Evolutionary conservation across 2,888 invertebrate species (phyloP), one percentile per base, ranked within the genome.

Genomic region (Theretra japonica): DNA sequence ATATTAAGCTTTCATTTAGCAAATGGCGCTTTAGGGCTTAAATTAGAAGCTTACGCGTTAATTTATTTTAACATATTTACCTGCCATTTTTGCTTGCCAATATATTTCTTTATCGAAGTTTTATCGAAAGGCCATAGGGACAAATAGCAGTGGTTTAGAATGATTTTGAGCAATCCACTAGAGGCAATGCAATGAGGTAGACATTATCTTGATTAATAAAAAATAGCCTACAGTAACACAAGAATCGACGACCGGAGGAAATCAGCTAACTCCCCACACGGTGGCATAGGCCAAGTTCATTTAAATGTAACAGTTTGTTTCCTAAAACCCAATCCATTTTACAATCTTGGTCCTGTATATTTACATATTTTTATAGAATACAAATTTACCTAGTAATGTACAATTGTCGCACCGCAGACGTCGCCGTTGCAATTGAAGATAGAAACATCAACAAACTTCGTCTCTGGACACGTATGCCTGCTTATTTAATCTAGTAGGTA

Each of bases 301-400:
- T 62, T 62, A 62, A 65, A 82, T 81, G 79, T 87, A 88, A 86
- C 84, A 83, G 82, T 77, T 77, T 79, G 79, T 65, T 19, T 30
- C 81, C 71, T 68, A 71, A 68, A 81, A 77, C 80, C 83, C 78
- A 78, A 79, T 80, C 76, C 81, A 83, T 85, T 83, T 79, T 85
- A 82, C 86, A 87, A 88, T 86, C 84, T 92, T 91, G 91, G 90
- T 92, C 92, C 90, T 89, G 87, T 93, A 93, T 93, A 93, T 93
- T 88, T 93, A 93, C 93, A 93, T 83, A 84, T 82, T 81, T 80
- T 75, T 77, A 79, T 85, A 85, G 87, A 80, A 88, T 88, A 86
- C 74, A 86, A 90, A 90, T 90, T 91, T 92, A 93, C 87, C 93
- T 94, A 94, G 77, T 80, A 93, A 93, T 93, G 82, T 93, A 93